These are phyloP conservation scores for Phyllotreta striolata DNA, from an alignment of 2,888 invertebrate genomes.

Conservation along the genomic window DNA sequence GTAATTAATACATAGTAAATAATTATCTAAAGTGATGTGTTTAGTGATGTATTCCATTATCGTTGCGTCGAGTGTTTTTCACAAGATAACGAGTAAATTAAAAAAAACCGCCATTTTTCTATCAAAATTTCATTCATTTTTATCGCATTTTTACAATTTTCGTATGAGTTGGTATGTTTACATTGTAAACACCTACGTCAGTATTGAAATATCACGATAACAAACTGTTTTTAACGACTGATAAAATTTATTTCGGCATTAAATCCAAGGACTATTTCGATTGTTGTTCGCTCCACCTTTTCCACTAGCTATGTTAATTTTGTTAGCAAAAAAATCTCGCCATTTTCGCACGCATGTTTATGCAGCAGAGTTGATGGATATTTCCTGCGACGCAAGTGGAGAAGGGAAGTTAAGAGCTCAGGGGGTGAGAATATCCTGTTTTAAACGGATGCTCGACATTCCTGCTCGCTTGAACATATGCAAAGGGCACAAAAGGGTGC, in stretches of 20 bases:
- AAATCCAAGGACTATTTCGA: too few relatives aligned
- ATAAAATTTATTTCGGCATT: too few relatives aligned
- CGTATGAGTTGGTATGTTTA: too few relatives aligned
- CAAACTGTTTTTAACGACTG: too few relatives aligned
- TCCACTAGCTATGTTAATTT: too few relatives aligned
- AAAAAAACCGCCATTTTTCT: too few relatives aligned
- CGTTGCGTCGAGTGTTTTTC: not conserved
- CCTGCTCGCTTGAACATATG: constrained; percentile 18
- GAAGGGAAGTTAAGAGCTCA: constrained; percentile 43
- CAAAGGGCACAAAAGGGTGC: not conserved
- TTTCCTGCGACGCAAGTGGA: constrained; percentile 42
- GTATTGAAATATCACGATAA: too few relatives aligned
- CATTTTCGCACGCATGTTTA: constrained; percentile 36
- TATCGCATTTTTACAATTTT: too few relatives aligned
- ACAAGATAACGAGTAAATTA: not conserved
- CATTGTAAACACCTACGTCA: too few relatives aligned
- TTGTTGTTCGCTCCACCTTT: too few relatives aligned
- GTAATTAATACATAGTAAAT: not conserved
- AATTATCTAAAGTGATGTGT: not conserved
- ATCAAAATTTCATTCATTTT: too few relatives aligned
- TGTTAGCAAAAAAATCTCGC: not conserved
- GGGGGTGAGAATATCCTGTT: constrained; percentile 55
- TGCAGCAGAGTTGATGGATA: constrained; percentile 43
- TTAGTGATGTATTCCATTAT: not conserved
- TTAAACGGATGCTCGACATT: constrained; percentile 46